Evolutionary conservation across 2,888 invertebrate genomes (phyloP).

Genomic region (Sarcophaga rosellei): DNA sequence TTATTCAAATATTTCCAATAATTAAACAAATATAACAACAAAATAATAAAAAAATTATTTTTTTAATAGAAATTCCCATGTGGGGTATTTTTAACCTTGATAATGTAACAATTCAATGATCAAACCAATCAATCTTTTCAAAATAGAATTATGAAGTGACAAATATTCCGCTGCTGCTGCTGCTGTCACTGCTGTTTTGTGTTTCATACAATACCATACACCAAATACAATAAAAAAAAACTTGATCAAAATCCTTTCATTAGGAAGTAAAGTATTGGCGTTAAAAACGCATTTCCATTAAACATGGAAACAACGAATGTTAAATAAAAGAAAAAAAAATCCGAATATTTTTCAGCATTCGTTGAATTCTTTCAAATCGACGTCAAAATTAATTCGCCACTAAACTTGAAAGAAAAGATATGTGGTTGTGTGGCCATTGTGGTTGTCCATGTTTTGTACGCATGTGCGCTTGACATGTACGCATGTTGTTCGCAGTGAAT

Average conservation of each 20-base stretch:
- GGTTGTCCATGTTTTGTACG: constrained; percentile 38
- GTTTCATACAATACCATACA: background rate
- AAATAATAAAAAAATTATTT: background rate
- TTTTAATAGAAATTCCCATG: background rate
- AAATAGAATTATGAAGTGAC: background rate
- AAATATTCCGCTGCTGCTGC: background rate
- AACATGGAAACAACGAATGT: background rate
- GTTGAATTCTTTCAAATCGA: constrained; percentile 37
- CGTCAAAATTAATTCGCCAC: too few relatives aligned
- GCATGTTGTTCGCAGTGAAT: constrained; percentile 24
- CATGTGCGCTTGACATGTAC: constrained; percentile 47
- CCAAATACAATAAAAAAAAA: background rate
- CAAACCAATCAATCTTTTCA: background rate
- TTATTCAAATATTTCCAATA: constrained; percentile 9
- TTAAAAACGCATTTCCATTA: background rate
- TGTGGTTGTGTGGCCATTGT: background rate
- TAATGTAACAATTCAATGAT: constrained; percentile 13
- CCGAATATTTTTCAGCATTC: constrained; percentile 53
- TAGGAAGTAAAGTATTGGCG: background rate
- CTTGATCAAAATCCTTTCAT: constrained; percentile 11
- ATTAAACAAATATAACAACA: background rate
- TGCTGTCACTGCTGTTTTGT: background rate
- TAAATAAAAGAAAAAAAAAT: constrained; percentile 17
- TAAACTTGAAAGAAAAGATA: constrained; percentile 1
- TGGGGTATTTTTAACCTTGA: constrained; percentile 37